Evolutionary conservation across 2,797 vertebrate species (phyloP).

Genomic region (Rhynchonycteris naso): DNA sequence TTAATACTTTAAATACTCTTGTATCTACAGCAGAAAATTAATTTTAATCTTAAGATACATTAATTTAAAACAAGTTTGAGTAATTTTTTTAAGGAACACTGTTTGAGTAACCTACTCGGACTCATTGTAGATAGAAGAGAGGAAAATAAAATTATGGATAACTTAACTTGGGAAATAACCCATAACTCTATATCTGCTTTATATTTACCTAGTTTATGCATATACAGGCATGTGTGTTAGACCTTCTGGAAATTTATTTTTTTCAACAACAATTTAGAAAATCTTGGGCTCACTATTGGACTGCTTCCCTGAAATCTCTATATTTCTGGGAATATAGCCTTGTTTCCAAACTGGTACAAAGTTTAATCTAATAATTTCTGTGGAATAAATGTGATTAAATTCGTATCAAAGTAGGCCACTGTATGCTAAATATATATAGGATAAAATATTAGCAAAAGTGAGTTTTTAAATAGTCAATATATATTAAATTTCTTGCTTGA

Average conservation of each 20-base stretch:
- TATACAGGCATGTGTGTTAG: not conserved
- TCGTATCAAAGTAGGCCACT: not conserved
- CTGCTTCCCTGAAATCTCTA: not conserved
- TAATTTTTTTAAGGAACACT: not conserved
- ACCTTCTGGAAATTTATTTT: not conserved
- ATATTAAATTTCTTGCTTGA: constrained; percentile 7
- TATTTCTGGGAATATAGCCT: not conserved
- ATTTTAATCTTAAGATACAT: not conserved
- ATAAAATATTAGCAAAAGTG: constrained; percentile 11
- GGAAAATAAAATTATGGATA: not conserved
- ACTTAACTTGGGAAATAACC: not conserved
- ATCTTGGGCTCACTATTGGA: not conserved
- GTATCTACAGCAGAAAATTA: not conserved
- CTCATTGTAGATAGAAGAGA: not conserved
- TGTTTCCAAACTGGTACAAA: not conserved
- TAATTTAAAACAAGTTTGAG: not conserved
- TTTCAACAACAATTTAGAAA: constrained; percentile 8
- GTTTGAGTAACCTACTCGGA: not conserved
- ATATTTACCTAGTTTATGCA: not conserved
- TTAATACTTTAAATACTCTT: not conserved
- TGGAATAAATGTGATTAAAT: not conserved
- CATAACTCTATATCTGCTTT: not conserved
- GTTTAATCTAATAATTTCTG: not conserved
- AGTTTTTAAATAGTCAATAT: not conserved
- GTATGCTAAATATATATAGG: not conserved